These are phyloP conservation scores for Tetrao urogallus DNA, from an alignment of 2,113 vertebrate genomes.

Conservation along the genomic window DNA sequence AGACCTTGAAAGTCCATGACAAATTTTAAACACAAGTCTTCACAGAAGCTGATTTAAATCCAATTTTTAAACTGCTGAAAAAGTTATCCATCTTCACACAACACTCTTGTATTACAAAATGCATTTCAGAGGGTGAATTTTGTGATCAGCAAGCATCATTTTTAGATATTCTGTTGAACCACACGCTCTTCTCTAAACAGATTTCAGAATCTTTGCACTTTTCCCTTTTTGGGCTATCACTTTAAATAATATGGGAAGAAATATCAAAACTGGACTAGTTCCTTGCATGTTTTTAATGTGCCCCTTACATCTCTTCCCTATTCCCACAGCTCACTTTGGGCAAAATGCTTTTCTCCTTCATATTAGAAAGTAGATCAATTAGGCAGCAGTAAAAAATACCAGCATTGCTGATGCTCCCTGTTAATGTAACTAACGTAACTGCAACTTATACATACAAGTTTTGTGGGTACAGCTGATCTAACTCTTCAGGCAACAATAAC, in stretches of 20 bases:
- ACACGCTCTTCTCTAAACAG: background rate
- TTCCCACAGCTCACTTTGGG: background rate
- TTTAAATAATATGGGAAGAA: no score
- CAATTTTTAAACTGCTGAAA: background rate
- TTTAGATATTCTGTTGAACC: background rate
- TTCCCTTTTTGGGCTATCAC: background rate
- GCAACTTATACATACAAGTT: background rate
- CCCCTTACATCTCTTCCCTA: background rate
- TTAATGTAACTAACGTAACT: background rate
- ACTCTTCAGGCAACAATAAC: background rate
- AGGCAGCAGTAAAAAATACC: background rate
- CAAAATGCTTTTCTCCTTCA: background rate
- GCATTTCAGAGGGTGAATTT: background rate
- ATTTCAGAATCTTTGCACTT: background rate
- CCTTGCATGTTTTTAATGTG: accelerated
- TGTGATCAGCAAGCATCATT: background rate
- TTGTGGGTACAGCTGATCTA: background rate
- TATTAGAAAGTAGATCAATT: background rate
- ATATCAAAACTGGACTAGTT: background rate
- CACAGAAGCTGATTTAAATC: background rate
- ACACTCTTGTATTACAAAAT: background rate
- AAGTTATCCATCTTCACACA: background rate
- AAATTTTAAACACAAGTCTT: background rate
- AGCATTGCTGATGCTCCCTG: background rate
- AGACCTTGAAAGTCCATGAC: background rate